Evolutionary conservation across 2,888 invertebrate genomes (phyloP).

Genomic region (Drosophila ustulata): DNA sequence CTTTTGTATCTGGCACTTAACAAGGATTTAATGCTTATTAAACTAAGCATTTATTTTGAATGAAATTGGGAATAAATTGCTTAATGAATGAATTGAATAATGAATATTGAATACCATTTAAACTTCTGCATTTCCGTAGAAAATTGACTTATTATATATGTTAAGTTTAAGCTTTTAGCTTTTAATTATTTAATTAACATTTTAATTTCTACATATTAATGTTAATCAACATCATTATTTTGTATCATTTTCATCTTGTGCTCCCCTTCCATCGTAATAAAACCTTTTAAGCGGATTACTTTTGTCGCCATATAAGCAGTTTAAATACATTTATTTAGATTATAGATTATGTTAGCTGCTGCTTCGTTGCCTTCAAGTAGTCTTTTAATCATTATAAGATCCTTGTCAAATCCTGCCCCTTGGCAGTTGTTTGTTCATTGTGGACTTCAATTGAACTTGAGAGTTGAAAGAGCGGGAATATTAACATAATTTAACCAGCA

Average conservation of each 20-base stretch:
- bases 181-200: too few relatives aligned
- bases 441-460: neutral
- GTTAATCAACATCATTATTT: too few relatives aligned
- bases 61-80: too few relatives aligned
- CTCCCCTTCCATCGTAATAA: neutral
- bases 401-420: neutral
- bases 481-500: constrained; percentile 50
- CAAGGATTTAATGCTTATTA: too few relatives aligned
- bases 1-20: too few relatives aligned
- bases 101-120: too few relatives aligned
- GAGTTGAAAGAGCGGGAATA: constrained; percentile 23
- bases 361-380: neutral
- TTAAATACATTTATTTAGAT: neutral
- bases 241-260: neutral
- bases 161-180: too few relatives aligned
- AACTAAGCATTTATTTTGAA: too few relatives aligned
- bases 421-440: neutral
- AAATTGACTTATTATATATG: too few relatives aligned
- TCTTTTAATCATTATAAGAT: neutral
- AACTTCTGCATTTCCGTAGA: too few relatives aligned
- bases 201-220: too few relatives aligned
- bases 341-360: neutral
- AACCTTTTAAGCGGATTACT: neutral
- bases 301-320: neutral
- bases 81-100: too few relatives aligned